These are phyloP conservation scores for Pygoscelis adeliae DNA, from an alignment of 2,113 vertebrate genomes.

Conservation along the genomic window DNA sequence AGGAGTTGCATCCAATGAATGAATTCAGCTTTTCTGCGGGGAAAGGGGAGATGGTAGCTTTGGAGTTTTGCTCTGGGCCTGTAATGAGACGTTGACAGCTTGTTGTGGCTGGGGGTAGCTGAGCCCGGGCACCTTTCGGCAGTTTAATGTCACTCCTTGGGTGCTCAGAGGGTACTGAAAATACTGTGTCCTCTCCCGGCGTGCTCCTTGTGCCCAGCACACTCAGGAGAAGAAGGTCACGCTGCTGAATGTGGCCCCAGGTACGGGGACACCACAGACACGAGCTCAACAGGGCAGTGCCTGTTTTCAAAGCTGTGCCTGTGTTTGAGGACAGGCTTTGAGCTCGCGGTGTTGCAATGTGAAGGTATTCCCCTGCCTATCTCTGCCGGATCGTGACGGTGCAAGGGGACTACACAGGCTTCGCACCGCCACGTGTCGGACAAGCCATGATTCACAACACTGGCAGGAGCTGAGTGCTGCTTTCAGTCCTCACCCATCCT, in stretches of 20 bases:
- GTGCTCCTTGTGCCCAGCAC: background rate
- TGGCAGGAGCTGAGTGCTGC: background rate
- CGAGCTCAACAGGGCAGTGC: rapidly evolving
- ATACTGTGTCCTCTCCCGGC: background rate
- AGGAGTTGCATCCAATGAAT: background rate
- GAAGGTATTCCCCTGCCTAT: background rate
- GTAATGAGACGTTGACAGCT: background rate
- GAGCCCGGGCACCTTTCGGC: background rate
- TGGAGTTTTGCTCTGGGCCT: background rate
- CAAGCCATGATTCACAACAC: rapidly evolving
- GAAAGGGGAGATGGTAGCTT: background rate
- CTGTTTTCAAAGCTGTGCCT: background rate
- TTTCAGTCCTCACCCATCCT: background rate
- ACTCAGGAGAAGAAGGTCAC: background rate
- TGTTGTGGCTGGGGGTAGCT: background rate
- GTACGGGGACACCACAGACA: background rate
- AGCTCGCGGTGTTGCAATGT: rapidly evolving
- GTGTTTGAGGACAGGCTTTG: background rate
- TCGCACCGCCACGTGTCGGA: background rate
- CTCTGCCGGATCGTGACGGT: background rate
- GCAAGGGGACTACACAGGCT: rapidly evolving
- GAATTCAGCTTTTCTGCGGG: background rate
- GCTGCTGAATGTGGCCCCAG: background rate
- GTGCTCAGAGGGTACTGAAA: background rate
- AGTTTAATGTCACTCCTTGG: background rate